A percentile compares a stretch with the other conserved stretches of the same genome.
These are phyloP conservation scores for Deladenus siricidicola DNA, from an alignment of 2,888 invertebrate genomes.

Conservation along the genomic window DNA sequence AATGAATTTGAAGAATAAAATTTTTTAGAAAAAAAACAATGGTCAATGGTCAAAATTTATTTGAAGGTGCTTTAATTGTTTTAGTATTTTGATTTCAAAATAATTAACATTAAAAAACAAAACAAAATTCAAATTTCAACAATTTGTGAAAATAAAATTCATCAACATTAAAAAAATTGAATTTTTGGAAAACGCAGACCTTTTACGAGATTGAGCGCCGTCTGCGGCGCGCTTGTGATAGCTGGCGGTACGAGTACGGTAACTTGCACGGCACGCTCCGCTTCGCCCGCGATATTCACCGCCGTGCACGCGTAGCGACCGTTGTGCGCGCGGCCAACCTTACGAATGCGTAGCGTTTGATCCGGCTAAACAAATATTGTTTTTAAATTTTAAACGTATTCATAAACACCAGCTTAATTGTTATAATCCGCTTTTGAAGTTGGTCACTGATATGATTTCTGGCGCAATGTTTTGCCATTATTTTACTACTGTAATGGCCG, in stretches of 20 bases:
- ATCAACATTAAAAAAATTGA: neutral
- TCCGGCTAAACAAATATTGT: conserved; percentile 32
- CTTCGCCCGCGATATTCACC: conserved; percentile 61
- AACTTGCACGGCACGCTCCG: conserved; percentile 29
- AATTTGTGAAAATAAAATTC: neutral
- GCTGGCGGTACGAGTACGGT: neutral
- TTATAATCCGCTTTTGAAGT: neutral
- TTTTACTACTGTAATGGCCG: too few species aligned
- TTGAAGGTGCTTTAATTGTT: too few species aligned
- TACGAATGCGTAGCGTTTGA: conserved; percentile 40
- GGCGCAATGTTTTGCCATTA: too few species aligned
- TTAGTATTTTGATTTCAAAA: too few species aligned
- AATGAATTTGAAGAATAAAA: too few species aligned
- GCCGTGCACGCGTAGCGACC: conserved; percentile 59
- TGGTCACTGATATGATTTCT: too few species aligned
- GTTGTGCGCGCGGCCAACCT: conserved; percentile 30
- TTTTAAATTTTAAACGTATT: conserved; percentile 8
- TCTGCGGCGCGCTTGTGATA: conserved; percentile 1
- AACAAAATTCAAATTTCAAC: too few species aligned
- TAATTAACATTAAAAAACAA: too few species aligned
- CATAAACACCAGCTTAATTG: neutral
- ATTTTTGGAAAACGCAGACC: neutral
- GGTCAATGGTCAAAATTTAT: too few species aligned
- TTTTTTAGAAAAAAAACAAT: conserved; percentile 43
- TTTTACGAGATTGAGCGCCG: conserved; percentile 3